phyloP scores from a whole-genome alignment of 2,113 vertebrate genomes.

The Oxyura jamaicensis region DNA sequence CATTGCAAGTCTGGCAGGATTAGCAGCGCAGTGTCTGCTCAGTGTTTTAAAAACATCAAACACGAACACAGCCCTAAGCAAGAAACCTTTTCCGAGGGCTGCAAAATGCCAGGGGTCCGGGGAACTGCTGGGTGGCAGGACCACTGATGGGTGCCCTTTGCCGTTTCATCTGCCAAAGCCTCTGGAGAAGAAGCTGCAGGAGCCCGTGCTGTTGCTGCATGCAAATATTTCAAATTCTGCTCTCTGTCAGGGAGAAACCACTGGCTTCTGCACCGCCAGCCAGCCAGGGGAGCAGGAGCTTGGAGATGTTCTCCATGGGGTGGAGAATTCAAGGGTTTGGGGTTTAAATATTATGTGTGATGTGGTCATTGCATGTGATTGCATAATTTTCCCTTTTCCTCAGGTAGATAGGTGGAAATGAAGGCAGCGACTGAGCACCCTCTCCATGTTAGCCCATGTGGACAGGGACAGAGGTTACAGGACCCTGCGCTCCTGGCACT shows the following conservation, averaged over 20 bases:
- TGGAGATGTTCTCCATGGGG: background rate
- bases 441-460: background rate
- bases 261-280: background rate
- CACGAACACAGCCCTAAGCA: background rate
- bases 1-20: conserved; percentile 45
- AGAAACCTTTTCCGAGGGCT: conserved; percentile 9
- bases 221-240: background rate
- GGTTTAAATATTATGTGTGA: background rate
- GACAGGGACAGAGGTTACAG: background rate
- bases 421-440: background rate
- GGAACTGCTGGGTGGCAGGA: background rate
- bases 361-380: background rate
- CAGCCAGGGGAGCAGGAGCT: background rate
- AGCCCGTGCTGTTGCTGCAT: background rate
- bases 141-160: background rate
- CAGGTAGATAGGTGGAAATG: background rate
- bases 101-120: background rate
- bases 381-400: background rate
- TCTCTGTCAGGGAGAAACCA: background rate
- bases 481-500: background rate
- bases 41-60: conserved; percentile 39
- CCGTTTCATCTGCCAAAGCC: background rate
- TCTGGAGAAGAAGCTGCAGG: accelerated
- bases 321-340: background rate
- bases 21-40: conserved; percentile 30